These are phyloP conservation scores for Pogoniulus pusillus DNA, from an alignment of 2,797 vertebrate genomes.

Conservation along the genomic window DNA sequence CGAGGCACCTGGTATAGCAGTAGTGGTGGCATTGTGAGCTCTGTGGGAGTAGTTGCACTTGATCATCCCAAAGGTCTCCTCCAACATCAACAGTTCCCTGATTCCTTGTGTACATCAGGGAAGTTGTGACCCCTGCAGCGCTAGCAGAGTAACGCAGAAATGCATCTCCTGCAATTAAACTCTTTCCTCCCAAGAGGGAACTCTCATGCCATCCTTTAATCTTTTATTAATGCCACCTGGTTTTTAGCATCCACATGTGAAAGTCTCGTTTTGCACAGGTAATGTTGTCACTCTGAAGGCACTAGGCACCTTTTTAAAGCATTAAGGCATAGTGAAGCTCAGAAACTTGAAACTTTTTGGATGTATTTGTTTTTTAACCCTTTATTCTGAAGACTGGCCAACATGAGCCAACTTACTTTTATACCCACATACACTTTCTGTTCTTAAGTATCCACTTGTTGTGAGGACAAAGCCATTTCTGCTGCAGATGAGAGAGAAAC, in stretches of 20 bases:
- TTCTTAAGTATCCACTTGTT: not conserved
- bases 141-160: not conserved
- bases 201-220: not conserved
- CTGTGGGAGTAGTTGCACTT: no score
- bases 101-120: fast-evolving
- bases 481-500: not conserved
- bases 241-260: not conserved
- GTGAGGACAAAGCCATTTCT: not conserved
- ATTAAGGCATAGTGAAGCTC: not conserved
- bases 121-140: fast-evolving
- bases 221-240: not conserved
- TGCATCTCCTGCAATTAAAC: not conserved
- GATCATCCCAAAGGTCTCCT: no score
- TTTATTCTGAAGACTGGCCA: not conserved
- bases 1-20: no score
- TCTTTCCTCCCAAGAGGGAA: not conserved
- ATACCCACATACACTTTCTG: not conserved
- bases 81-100: no score
- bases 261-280: not conserved
- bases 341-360: not conserved
- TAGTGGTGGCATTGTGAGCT: no score
- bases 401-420: not conserved
- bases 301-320: not conserved
- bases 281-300: not conserved
- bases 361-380: not conserved